Base-by-base conservation (phyloP, 1,140 invertebrate species). In the Popillia japonica region DNA sequence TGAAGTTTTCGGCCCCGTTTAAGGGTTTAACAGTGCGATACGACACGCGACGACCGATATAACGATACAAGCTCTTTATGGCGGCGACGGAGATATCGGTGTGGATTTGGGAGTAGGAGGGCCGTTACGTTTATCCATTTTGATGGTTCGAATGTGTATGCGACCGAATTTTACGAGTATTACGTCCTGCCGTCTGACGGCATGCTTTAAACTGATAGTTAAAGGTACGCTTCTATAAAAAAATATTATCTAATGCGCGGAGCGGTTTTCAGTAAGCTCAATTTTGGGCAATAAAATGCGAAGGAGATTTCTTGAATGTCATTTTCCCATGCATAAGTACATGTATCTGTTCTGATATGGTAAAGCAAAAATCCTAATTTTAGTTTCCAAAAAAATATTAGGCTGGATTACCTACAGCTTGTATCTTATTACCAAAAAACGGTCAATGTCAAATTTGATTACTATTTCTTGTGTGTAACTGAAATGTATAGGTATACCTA, bases 31-130 rank as follows among this genome's bases (percentile, higher is more conserved):
- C 61, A 68, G 61, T 68, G 61, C 61, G 61, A 68, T 68, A 68
- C 14, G 61, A 68, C 61, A 68, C 61, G 61, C 61, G 27, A 68
- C 22, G 61, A 68, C 61, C 61, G 61, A 68, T 68, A 68, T 22
- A 68, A 34, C 61, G 61, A 68, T 68, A 68, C 61, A 68, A 68
- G 61, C 17, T 68, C 61, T 68, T 68, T 68, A 68, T 68, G 61
- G 61, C 22, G 61, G 61, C 61, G 61, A 22, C 23, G 61, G 61
- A 68, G 61, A 68, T 68, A 68, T 68, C 61, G 20, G 61, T 68
- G 17, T 10, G 61, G 61, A 14, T 27, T 68, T 22, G 61, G 61
- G 22, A 11, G 61, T 68, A 68, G 22, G 61, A 68, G 61, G 22
- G 20, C 61, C 61, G 61, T 68, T 27, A 68, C 61, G 61, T 68